Conservation (phyloP, 2,888 invertebrate genomes). For the Machimus rusticus region DNA sequence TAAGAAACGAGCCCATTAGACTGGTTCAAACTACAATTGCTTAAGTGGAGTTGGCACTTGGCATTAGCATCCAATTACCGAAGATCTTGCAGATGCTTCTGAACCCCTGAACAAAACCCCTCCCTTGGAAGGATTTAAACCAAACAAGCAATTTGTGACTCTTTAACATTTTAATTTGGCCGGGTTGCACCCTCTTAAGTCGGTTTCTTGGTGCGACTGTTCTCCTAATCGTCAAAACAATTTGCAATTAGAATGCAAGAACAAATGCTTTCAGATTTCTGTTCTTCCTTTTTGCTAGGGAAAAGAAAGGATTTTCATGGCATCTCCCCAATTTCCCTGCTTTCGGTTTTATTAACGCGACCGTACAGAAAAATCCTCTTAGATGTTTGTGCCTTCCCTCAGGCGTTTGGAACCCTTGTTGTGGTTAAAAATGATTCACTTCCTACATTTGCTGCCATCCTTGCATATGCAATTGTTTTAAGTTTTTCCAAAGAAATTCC, state of each 20-base stretch:
- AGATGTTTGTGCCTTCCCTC: not conserved
- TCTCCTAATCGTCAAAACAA: not conserved
- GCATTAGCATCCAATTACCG: not conserved
- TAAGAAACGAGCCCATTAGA: not conserved
- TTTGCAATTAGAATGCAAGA: conserved; percentile 24
- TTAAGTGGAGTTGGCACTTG: not conserved
- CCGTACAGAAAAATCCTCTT: conserved; percentile 14
- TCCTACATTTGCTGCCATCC: conserved; percentile 27
- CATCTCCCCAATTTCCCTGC: conserved; percentile 27
- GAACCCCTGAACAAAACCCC: not conserved
- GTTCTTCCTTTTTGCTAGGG: not conserved
- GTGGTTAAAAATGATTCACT: conserved; percentile 34
- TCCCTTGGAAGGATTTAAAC: not conserved
- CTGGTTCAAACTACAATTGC: not conserved
- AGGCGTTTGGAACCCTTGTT: conserved; percentile 12
- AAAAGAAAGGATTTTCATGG: conserved; percentile 1
- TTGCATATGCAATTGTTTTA: conserved; percentile 37
- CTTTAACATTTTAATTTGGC: not conserved
- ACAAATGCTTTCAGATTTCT: conserved; percentile 27
- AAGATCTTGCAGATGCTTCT: not conserved
- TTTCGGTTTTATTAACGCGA: conserved; percentile 33
- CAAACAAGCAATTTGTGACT: not conserved
- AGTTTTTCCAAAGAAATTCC: conserved; percentile 39
- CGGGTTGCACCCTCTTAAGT: not conserved
- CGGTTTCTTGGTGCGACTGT: not conserved